Conservation (phyloP, 2,113 vertebrate genomes). For the Odontophorus gujanensis region DNA sequence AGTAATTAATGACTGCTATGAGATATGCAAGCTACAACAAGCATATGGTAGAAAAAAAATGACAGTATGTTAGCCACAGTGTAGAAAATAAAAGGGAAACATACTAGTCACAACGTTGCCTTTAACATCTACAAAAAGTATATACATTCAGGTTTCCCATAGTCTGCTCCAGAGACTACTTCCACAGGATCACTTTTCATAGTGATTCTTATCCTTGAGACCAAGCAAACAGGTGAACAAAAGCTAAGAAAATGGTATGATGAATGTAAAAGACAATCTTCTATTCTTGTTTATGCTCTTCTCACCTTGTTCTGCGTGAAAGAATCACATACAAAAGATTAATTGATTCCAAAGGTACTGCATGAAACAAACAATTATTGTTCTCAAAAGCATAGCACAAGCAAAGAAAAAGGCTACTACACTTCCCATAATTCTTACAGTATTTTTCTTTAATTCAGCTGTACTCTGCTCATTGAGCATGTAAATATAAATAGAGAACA, state of each 20-base stretch:
- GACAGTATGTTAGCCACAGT: background rate
- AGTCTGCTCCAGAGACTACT: background rate
- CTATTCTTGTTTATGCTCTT: background rate
- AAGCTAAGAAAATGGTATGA: background rate
- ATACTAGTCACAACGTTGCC: background rate
- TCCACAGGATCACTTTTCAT: background rate
- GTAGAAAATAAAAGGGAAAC: background rate
- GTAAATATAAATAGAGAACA: constrained; percentile 4
- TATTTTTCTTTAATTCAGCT: background rate
- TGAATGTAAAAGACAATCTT: background rate
- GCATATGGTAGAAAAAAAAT: background rate
- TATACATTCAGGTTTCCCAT: background rate
- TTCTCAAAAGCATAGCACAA: background rate
- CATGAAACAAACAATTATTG: background rate
- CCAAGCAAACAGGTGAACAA: background rate
- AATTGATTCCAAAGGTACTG: background rate
- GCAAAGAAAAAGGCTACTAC: background rate
- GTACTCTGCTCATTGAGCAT: background rate
- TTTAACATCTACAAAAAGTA: background rate
- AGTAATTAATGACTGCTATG: background rate
- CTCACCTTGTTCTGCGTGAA: background rate
- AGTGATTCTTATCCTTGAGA: background rate
- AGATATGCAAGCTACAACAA: background rate
- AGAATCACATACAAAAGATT: background rate
- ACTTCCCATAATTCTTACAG: background rate